phyloP scores from a whole-genome alignment of 2,888 invertebrate genomes.

The Germaria angustata region DNA sequence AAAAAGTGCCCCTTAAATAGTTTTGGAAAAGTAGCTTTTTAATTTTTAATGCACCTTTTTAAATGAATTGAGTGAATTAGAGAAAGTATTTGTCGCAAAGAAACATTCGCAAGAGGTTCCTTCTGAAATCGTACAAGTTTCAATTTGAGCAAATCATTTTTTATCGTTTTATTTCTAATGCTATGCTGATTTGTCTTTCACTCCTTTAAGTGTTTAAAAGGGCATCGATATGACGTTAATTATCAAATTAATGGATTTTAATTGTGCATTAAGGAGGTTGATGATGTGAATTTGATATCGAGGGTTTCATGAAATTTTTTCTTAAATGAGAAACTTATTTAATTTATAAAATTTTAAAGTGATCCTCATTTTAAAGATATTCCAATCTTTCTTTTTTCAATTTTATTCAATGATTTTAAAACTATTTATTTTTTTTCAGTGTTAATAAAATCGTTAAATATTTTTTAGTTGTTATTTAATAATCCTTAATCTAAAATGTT shows the following conservation, averaged over 20 bases:
- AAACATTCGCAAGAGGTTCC: too few species aligned
- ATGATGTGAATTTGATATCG: neutral
- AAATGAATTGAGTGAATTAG: too few species aligned
- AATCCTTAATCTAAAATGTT: conserved; percentile 34
- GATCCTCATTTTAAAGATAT: neutral
- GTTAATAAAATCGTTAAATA: neutral
- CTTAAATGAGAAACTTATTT: neutral
- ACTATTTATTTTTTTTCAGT: conserved; percentile 29
- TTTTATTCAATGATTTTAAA: neutral
- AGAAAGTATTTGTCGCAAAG: too few species aligned
- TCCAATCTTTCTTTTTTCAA: neutral
- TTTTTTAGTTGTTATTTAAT: neutral
- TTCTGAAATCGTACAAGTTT: too few species aligned
- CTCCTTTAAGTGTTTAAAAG: neutral
- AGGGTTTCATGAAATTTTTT: neutral
- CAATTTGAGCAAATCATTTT: too few species aligned
- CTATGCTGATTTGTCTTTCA: neutral
- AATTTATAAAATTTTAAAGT: neutral
- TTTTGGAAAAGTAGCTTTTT: too few species aligned
- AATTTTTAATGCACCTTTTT: too few species aligned
- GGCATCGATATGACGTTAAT: too few species aligned
- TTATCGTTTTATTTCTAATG: too few species aligned
- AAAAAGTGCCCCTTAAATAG: too few species aligned
- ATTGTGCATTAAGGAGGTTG: neutral
- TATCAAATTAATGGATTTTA: too few species aligned